Evolutionary conservation across 2,888 invertebrate genomes (phyloP), one percentile per base, ranked within the genome.

Genomic region (Drosophila meridionalis): DNA sequence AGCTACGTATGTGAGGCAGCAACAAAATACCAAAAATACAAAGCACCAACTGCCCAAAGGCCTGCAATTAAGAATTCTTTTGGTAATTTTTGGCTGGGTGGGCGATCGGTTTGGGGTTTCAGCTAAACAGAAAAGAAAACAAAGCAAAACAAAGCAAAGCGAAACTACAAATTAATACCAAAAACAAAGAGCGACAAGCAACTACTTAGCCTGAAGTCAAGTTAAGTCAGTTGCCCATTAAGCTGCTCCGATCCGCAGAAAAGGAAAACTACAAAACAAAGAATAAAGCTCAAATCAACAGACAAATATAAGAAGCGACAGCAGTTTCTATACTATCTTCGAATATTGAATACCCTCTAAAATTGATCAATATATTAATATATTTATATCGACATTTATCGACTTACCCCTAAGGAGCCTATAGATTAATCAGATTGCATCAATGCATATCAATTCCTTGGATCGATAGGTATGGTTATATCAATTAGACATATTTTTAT

Each of bases 41-140:
- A 26, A 52, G 20, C 52, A 52, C 32, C 26, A 40, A 71, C 64
- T 67, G 84, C 85, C 82, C 69, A 73, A 69, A 84, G 85, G 80
- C 76, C 59, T 57, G 73, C 82, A 89, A 84, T 85, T 85, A 89
- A 85, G 87, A 87, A 84, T 83, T 75, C 50, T 58, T 45, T 58
- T 34, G 34, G 30, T 42, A 30, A 30, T 59, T 52, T 76, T 34
- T n/a, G 47, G 47, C 61, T 80, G 84, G 85, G 79, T 89, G 87
- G 84, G 87, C 84, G 73, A 66, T 48, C 60, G 43, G 40, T 43
- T 48, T 48, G 57, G 61, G 40, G 43, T 74, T 66, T 30, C 38
- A 30, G 43, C 26, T 47, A 47, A 40, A 40, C 40, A n/a, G 43
- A 9, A 65, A n/a, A 38, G n/a, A 36, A 26, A 45, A 20, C n/a